Conservation (phyloP, 2,113 vertebrate genomes). For the Otus sunia region DNA sequence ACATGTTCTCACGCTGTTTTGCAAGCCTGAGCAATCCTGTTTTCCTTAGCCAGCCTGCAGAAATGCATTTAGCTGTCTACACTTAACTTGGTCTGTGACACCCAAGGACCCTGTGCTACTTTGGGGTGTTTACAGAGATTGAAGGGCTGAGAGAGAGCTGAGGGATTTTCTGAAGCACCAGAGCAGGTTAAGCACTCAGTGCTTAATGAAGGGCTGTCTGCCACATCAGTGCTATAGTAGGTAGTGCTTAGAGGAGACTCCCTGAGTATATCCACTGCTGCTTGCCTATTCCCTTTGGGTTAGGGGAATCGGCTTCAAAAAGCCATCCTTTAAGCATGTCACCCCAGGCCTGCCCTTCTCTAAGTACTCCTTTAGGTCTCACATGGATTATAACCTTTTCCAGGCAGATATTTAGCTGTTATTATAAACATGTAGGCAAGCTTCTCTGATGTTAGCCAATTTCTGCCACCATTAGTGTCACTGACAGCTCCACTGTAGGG, state of each 20-base stretch:
- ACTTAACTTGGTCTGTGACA: not conserved
- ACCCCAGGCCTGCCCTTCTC: not conserved
- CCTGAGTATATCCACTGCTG: not conserved
- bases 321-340: not conserved
- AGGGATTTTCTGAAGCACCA: not conserved
- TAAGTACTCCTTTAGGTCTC: not conserved
- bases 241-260: not conserved
- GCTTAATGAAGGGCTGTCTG: not conserved
- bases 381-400: not conserved
- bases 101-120: not conserved
- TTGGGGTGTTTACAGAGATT: not conserved
- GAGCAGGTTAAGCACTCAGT: rapidly evolving
- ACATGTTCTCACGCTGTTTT: not conserved
- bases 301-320: not conserved
- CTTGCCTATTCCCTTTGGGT: not conserved
- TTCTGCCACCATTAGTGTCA: not conserved
- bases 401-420: not conserved
- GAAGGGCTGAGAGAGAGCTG: not conserved
- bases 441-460: not conserved
- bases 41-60: not conserved
- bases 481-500: rapidly evolving
- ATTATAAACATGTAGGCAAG: rapidly evolving
- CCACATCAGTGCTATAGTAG: not conserved
- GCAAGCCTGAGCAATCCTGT: slow-evolving; percentile 6
- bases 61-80: not conserved